Evolutionary conservation across 1,140 invertebrate genomes (phyloP), one percentile per base, ranked within the genome.

Genomic region (Tyrophagus putrescentiae): DNA sequence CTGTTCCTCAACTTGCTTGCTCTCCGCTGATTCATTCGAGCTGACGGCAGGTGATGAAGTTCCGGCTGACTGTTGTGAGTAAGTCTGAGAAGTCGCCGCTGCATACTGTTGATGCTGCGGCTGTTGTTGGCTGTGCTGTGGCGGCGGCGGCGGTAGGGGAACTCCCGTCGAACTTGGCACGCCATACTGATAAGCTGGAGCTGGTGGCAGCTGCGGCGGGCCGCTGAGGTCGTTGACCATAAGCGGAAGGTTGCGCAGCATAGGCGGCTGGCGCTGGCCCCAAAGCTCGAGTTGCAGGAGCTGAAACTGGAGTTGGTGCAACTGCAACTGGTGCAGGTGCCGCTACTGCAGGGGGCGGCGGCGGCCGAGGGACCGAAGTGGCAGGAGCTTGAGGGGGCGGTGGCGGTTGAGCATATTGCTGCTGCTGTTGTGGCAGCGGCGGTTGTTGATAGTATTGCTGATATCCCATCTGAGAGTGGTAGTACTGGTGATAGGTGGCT

Each of bases 391-490:
- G 13, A 7, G 7, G 18, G 23, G 45, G 45, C 18, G 45, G 45
- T 48, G 45, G 45, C 23, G 18, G 45, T 18, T 21, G 45, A 9
- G 45, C 7, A 7, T 21, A 29, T 7, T 6, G 45, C 7, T 48
- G 18, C 31, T 48, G 53, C 48, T 56, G 53, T 4, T 64, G 23
- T 25, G 9, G 25, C 18, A 25, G 45, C 23, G 23, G 31, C 45
- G 45, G 45, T 6, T 39, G 21, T 39, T 6, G 45, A 29, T 48
- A 48, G 7, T 48, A 18, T 48, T 21, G 45, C 45, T 7, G n/a
- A n/a, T n/a, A n/a, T n/a, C n/a, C n/a, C n/a, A n/a, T n/a, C n/a
- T n/a, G n/a, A n/a, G 7, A 7, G 45, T 21, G 23, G 7, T 21
- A 48, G 7, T 21, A 7, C 9, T 7, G 7, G 9, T 48, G 45